Percentiles rank a stretch among this genome's conserved stretches.
Conservation (phyloP, 2,888 invertebrate genomes). For the Sclerodermus sp. region DNA sequence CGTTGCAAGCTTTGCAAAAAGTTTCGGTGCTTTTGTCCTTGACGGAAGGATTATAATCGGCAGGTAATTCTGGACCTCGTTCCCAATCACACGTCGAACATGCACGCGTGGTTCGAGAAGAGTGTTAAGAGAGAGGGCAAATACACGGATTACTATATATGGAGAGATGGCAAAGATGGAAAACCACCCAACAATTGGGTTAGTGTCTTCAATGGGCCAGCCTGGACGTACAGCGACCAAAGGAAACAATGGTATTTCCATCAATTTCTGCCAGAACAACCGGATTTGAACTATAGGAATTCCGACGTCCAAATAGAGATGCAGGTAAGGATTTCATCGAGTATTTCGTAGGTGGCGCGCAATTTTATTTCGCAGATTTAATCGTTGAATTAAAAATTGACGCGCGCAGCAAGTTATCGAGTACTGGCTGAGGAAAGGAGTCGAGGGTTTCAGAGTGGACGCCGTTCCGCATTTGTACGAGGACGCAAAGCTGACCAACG, state of each 20-base stretch:
- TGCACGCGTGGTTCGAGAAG: slow-evolving; percentile 62
- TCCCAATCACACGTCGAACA: slow-evolving; percentile 60
- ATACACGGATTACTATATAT: slow-evolving; percentile 61
- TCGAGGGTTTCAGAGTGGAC: slow-evolving; percentile 85
- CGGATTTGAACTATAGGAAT: slow-evolving; percentile 63
- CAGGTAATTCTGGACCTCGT: slow-evolving; percentile 68
- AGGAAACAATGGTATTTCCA: slow-evolving; percentile 61
- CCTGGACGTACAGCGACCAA: slow-evolving; percentile 59
- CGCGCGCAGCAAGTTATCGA: slow-evolving; percentile 67
- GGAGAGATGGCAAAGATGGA: slow-evolving; percentile 43
- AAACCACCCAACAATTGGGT: slow-evolving; percentile 58
- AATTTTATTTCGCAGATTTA: slow-evolving; percentile 44
- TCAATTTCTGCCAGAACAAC: slow-evolving; percentile 60
- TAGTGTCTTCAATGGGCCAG: slow-evolving; percentile 60
- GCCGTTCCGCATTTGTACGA: slow-evolving; percentile 72
- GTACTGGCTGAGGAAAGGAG: slow-evolving; percentile 82
- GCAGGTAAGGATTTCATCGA: no score
- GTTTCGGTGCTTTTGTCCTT: slow-evolving; percentile 22
- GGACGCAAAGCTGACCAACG: slow-evolving; percentile 62
- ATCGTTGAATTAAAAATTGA: no score
- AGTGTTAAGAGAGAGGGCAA: slow-evolving; percentile 40
- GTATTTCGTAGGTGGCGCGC: no score
- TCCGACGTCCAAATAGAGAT: slow-evolving; percentile 47
- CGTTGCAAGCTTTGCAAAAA: no score
- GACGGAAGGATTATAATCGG: slow-evolving; percentile 47